Base-by-base conservation (phyloP, 2,888 invertebrate species). In the Drosophila mulleri region DNA sequence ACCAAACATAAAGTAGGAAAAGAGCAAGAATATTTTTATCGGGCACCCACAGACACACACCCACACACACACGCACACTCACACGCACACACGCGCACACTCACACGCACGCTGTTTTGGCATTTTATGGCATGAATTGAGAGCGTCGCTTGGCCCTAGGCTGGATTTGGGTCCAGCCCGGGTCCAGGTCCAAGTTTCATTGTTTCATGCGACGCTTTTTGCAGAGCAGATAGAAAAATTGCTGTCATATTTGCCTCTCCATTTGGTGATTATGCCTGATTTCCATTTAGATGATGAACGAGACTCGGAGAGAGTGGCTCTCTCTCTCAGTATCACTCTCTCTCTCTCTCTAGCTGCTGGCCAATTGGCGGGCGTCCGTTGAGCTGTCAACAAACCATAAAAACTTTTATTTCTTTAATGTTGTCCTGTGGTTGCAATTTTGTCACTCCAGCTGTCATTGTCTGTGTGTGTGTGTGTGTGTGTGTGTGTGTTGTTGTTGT, bases 201-300 rank as follows among this genome's bases (percentile, higher is more conserved):
- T 79, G 76, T 75, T 79, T 79, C 52, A 65, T 75, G 61, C 62
- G 35, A 26, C 45, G 23, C 32, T 50, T 42, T 58, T 42, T 58
- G 59, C 32, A 1, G 52, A 18, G 29, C 20, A n/a, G 20, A 54
- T 52, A 75, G 71, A 62, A 65, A 77, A 82, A 78, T 82, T 74
- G 23, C 61, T 56, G 67, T 53, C 76, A 74, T 72, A 80, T 85
- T 80, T 70, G 78, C 70, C 52, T 59, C 67, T 57, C 59, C 80
- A 80, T 80, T 75, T 72, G 76, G 72, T 79, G 88, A 88, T 84
- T 80, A 88, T 79, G 83, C 86, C 71, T 70, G 78, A 88, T 85
- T 85, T 85, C 83, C 83, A 84, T 84, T 84, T 80, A 84, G 83
- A 80, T 85, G 80, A 88, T 80, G 86, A 72, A 80, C 80, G 68